phyloP scores from a whole-genome alignment of 2,113 vertebrate species.

The Chaetops frenatus region DNA sequence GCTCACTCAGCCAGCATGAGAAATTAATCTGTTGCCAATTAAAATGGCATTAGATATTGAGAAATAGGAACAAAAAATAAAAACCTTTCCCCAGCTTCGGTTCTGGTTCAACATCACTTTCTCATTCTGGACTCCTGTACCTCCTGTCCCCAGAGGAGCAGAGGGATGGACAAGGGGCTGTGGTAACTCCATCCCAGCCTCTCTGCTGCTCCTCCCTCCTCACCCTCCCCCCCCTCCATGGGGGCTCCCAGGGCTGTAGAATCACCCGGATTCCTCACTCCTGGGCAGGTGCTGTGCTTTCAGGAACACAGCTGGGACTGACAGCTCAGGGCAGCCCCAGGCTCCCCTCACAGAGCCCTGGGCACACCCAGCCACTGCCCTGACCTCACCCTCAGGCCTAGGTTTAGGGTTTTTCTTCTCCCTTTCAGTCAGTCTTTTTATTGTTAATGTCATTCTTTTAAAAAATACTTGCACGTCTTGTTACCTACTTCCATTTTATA shows the following conservation, averaged over 20 bases:
- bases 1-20: fast-evolving
- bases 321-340: background rate
- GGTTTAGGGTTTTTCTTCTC: background rate
- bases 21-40: background rate
- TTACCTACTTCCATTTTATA: background rate
- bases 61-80: background rate
- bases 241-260: background rate
- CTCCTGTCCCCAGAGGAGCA: fast-evolving
- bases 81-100: fast-evolving
- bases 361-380: fast-evolving
- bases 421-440: background rate
- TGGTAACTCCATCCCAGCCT: no score
- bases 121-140: background rate
- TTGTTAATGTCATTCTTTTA: background rate
- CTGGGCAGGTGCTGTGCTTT: background rate
- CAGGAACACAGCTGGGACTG: background rate
- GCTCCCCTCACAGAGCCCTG: background rate
- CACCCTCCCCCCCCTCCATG: fast-evolving
- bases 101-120: background rate
- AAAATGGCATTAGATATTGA: background rate
- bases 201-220: background rate
- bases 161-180: background rate
- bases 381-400: background rate
- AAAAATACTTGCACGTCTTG: background rate
- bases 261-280: background rate